Evolutionary conservation across 2,113 vertebrate genomes (phyloP), one percentile per base, ranked within the genome.

Genomic region (Oreochromis tanganicae): DNA sequence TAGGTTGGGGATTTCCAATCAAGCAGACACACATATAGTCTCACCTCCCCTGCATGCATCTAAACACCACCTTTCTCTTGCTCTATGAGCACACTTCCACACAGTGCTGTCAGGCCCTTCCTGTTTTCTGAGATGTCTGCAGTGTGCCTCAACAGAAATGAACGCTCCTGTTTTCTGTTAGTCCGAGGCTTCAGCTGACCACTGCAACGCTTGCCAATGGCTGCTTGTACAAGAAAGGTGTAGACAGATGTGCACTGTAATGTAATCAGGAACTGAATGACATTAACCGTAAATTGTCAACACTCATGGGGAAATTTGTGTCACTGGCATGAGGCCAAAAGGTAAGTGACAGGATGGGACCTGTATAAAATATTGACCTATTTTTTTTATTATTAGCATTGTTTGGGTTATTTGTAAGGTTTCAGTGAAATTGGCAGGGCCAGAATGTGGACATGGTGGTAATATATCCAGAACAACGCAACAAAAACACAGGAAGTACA

Each of bases 81-180:
- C 81, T 87, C 34, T 80, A 13, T 57, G 78, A 89, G 55, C 24
- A 10, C 83, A 87, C 86, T 92, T 94, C 93, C 91, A 93, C 83
- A n/a, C 32, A 27, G 59, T 59, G 14, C 57, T 85, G 79, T 88
- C 48, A 34, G 83, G 78, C 61, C 88, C 92, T 95, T 96, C 95
- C 95, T 96, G 95, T 96, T 96, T 96, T 95, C 91, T 89, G 88
- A 93, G 83, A 85, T 46, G 56, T 87, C 89, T 88, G 88, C 48
- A 56, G 81, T 29, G 17, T 38, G 84, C 80, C 85, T 78, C 27
- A 90, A 38, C 41, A 59, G 88, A 94, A 91, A 82, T 19, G 5
- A 87, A 59, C 3, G 16, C 86, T 84, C 68, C 59, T 89, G 73
- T 87, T 88, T 91, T 90, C 57, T 87, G 54, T 87, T 80, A 27